These are phyloP conservation scores for Salarias fasciatus DNA, from an alignment of 2,797 vertebrate species.

Conservation along the genomic window DNA sequence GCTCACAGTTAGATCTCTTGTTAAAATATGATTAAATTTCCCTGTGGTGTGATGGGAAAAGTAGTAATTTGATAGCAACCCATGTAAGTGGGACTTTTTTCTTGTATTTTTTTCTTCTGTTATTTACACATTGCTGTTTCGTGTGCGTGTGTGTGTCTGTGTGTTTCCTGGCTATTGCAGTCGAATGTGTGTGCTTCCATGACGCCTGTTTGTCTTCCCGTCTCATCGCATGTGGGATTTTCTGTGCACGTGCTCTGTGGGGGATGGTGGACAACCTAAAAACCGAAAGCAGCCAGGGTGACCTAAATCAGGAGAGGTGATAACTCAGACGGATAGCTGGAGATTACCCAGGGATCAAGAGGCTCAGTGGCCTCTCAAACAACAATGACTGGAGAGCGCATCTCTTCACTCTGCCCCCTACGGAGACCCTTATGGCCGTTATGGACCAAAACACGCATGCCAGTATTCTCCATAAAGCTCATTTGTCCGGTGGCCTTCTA, in stretches of 20 bases:
- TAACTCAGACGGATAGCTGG: constrained; percentile 76
- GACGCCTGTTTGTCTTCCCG: constrained; percentile 36
- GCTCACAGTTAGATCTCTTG: background rate
- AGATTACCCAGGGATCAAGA: constrained; percentile 82
- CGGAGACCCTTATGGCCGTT: constrained; percentile 57
- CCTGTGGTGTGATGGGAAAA: background rate
- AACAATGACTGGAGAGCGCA: constrained; percentile 67
- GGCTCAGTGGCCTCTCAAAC: constrained; percentile 76
- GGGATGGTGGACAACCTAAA: constrained; percentile 66
- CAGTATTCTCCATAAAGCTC: constrained; percentile 31
- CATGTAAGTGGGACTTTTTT: background rate
- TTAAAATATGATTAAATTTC: background rate
- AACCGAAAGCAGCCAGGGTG: constrained; percentile 70
- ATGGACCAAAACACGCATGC: constrained; percentile 46
- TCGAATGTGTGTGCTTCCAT: constrained; percentile 19
- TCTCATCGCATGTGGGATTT: constrained; percentile 43
- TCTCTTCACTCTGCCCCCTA: constrained; percentile 54
- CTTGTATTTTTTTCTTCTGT: background rate
- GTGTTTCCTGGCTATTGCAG: background rate
- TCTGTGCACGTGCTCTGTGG: constrained; percentile 23
- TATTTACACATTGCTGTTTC: background rate
- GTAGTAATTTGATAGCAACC: background rate
- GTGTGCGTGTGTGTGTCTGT: background rate
- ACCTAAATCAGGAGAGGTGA: constrained; percentile 79
- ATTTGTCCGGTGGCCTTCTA: constrained; percentile 29